Base-by-base conservation (phyloP, 2,797 vertebrate genomes). In the Orestias chungarensis region DNA sequence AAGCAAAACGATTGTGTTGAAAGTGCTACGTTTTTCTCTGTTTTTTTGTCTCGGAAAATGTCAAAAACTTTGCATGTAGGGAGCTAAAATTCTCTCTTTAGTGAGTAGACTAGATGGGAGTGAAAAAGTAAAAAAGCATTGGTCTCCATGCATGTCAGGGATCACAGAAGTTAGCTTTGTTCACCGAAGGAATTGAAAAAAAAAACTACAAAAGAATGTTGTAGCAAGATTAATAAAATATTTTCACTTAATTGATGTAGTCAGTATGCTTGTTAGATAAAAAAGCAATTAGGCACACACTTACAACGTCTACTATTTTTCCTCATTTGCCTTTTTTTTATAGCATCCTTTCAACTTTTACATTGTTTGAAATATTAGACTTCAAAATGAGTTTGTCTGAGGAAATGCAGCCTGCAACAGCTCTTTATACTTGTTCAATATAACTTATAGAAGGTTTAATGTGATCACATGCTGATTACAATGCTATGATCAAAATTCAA, bases 1-100 rank as follows among this genome's bases (percentile, higher is more conserved):
- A 15, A 82, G 82, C 76, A 86, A 88, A 88, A 77, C 66, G 75
- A 77, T 85, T 81, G 85, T 89, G 90, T 87, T 82, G 82, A 82
- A 80, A 44, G 70, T 70, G 65, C 85, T 82, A 64, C 11, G 35
- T 2, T 40, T 62, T 62, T 61, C 55, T 75, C 64, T 78, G 82
- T 75, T 76, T 55, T 42, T 65, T 15, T 49, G 55, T 82, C 88
- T 80, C 80, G 86, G 89, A 89, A 88, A 82, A 91, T 82, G 78
- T 90, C 79, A 76, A 82, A 85, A 83, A 75, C 75, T 88, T 89
- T 66, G 65, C 68, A 25, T 23, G 23, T 38, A 15, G 20, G 12
- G n/a, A 14, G 23, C 20, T 23, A 40, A 40, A 40, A 62, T 10
- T 59, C 47, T 70, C 71, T 83, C 79, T 83, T 52, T 78, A 78